Base-by-base conservation (phyloP, 2,888 invertebrate genomes). In the Polydrusus tereticollis region DNA sequence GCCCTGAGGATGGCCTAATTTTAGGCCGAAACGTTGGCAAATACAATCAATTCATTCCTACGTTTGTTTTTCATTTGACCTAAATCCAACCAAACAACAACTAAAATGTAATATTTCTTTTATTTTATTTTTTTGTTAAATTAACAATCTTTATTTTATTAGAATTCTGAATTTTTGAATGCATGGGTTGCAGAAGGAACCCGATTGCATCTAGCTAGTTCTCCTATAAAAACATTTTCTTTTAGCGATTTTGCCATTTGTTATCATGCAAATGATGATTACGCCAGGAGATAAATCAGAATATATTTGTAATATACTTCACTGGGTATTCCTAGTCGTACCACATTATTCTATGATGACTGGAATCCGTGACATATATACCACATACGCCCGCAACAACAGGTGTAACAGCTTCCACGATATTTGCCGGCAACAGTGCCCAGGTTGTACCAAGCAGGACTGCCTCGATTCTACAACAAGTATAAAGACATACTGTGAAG, bases 191-290 rank as follows among this genome's bases (percentile, higher is more conserved):
- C n/a, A n/a, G n/a, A n/a, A n/a, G n/a, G n/a, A n/a, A n/a, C n/a
- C n/a, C n/a, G n/a, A n/a, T n/a, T n/a, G n/a, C n/a, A n/a, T n/a
- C n/a, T n/a, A n/a, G n/a, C n/a, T n/a, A n/a, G n/a, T n/a, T n/a
- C 12, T 36, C 12, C 5, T 10, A 36, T 36, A 10, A 21, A 26
- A 26, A 12, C 12, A 36, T n/a, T 2, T 47, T 55, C 2, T 85
- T 86, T 47, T 81, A 94, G 94, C 95, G 72, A 88, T 91, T 82
- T 92, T 92, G 59, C 89, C 91, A 1, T 88, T 92, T 67, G 87
- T 94, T 77, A 89, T 93, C 7, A 90, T 94, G 0, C 88, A 90
- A 68, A 89, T 94, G 0, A 85, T 95, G 77, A 86, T 86, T 4
- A 86, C 89, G 36, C 91, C 92, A 0, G 83, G 86, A 14, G 83